A percentile compares a stretch with the other conserved stretches of the same genome.
Evolutionary conservation across 2,797 vertebrate species (phyloP).

Genomic region (Megaceryle alcyon): DNA sequence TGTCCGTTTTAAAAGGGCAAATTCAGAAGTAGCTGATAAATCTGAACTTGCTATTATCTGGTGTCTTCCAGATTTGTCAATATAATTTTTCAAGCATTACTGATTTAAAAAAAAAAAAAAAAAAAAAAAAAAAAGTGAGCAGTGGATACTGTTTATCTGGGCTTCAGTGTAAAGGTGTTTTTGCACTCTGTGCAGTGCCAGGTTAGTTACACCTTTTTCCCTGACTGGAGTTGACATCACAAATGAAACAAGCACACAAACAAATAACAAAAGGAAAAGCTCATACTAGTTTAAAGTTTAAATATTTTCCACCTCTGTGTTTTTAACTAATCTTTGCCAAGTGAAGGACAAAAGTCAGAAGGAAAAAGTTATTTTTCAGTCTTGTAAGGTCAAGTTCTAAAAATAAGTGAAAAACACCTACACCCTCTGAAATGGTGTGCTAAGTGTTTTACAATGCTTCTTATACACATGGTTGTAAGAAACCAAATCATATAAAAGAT

Average conservation of each 20-base stretch:
- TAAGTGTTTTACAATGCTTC: not conserved
- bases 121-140: not conserved
- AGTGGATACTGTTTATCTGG: not conserved
- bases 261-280: conserved; percentile 14
- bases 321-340: conserved; percentile 41
- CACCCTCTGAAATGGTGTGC: not conserved
- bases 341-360: conserved; percentile 59
- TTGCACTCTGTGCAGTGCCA: not conserved
- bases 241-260: conserved; percentile 25
- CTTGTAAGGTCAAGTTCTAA: conserved; percentile 56
- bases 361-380: conserved; percentile 68
- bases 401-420: conserved; percentile 61
- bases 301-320: conserved; percentile 63
- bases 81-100: not conserved
- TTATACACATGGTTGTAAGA: not conserved
- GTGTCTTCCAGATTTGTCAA: not conserved
- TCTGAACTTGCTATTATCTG: not conserved
- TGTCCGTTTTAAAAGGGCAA: not conserved
- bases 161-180: not conserved
- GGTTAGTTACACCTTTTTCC: conserved; percentile 20
- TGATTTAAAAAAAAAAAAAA: not conserved
- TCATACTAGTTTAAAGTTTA: not conserved
- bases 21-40: not conserved
- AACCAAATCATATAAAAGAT: not conserved
- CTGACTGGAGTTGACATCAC: conserved; percentile 11